These are phyloP conservation scores for Lucinisca nassula DNA, from an alignment of 2,888 invertebrate genomes.

Conservation along the genomic window DNA sequence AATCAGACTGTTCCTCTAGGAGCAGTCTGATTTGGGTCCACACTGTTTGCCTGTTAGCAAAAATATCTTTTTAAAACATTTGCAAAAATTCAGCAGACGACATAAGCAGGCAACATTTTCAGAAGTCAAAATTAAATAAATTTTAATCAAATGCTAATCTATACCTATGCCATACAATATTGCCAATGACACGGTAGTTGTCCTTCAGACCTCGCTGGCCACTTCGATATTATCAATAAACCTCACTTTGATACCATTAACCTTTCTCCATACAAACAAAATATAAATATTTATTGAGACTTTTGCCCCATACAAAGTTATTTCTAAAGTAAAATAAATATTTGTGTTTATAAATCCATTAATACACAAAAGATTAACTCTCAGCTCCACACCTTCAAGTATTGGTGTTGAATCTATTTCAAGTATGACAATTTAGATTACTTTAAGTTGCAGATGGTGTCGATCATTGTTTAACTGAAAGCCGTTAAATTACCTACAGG, in stretches of 20 bases:
- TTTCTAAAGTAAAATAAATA: constrained; percentile 14
- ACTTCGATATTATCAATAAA: background rate
- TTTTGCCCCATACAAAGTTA: constrained; percentile 11
- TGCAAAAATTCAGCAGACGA: too few relatives aligned
- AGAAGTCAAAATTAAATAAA: too few relatives aligned
- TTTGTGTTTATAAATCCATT: constrained; percentile 4
- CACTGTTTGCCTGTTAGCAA: too few relatives aligned
- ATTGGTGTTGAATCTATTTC: background rate
- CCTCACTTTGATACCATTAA: constrained; percentile 7
- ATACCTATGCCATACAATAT: too few relatives aligned
- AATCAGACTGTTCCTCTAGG: too few relatives aligned
- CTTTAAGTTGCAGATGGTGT: background rate
- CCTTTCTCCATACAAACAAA: background rate
- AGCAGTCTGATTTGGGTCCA: too few relatives aligned
- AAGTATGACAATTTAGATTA: background rate
- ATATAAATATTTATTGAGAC: constrained; percentile 5
- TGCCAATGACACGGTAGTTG: background rate
- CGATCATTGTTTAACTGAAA: too few relatives aligned
- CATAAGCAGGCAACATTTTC: too few relatives aligned
- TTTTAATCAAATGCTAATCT: too few relatives aligned
- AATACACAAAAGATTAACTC: constrained; percentile 2
- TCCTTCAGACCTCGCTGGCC: background rate
- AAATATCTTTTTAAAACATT: too few relatives aligned
- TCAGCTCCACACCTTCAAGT: background rate
- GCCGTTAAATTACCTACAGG: too few relatives aligned